Percentiles rank a stretch among this genome's conserved stretches.
These are phyloP conservation scores for Halcyon chelicuti DNA, from an alignment of 2,797 vertebrate species.

Conservation along the genomic window DNA sequence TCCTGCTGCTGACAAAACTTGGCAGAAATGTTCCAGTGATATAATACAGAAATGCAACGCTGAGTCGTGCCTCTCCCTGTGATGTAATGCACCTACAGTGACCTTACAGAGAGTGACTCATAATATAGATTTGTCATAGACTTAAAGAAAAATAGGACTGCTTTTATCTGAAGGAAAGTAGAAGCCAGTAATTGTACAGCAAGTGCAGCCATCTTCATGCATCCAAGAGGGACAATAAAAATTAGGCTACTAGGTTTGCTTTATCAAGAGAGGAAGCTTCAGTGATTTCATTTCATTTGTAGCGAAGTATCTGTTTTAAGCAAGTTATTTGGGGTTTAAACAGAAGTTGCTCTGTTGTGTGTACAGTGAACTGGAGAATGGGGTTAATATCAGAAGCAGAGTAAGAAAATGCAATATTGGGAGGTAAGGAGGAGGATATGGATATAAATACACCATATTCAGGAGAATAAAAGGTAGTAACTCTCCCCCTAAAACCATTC, in stretches of 20 bases:
- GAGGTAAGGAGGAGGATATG: neutral
- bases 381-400: neutral
- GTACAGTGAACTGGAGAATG: neutral
- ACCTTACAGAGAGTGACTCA: conserved; percentile 58
- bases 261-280: neutral
- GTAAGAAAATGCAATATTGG: neutral
- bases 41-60: conserved; percentile 43
- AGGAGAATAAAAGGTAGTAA: neutral
- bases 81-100: conserved; percentile 40
- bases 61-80: conserved; percentile 45
- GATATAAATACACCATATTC: neutral
- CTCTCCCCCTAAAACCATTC: neutral
- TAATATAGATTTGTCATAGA: conserved; percentile 28
- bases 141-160: conserved; percentile 18
- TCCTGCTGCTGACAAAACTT: conserved; percentile 56
- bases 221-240: neutral
- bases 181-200: neutral
- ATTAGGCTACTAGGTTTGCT: neutral
- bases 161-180: conserved; percentile 40
- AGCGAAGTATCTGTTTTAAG: neutral
- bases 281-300: neutral
- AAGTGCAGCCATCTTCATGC: neutral
- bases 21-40: conserved; percentile 33
- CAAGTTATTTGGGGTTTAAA: neutral
- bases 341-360: neutral